Evolutionary conservation across 2,888 invertebrate species (phyloP).

Genomic region (Acanthosepion esculentum): DNA sequence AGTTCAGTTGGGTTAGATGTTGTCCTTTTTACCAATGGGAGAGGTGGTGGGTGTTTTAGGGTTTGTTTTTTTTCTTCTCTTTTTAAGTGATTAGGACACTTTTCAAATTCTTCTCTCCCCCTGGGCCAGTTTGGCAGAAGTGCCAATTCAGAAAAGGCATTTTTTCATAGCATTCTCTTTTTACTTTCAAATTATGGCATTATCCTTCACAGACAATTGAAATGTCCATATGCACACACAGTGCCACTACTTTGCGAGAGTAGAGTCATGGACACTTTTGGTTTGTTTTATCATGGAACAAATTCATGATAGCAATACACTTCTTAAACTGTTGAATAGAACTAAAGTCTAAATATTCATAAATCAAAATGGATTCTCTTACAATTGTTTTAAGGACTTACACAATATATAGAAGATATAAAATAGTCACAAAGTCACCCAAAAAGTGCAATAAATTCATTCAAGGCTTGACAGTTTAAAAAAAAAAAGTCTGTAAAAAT

Average conservation of each 20-base stretch:
- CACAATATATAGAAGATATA: background rate
- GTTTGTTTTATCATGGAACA: background rate
- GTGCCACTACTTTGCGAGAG: background rate
- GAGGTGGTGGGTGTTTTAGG: no score
- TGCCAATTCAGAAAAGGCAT: conserved; percentile 7
- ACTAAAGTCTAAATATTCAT: background rate
- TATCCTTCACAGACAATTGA: background rate
- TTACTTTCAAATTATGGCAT: background rate
- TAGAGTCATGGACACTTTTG: background rate
- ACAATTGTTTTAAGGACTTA: background rate
- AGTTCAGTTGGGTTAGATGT: background rate
- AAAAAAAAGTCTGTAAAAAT: no score
- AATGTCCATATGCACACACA: background rate
- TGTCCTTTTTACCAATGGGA: background rate
- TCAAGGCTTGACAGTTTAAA: no score
- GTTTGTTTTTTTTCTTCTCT: background rate
- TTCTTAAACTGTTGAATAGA: background rate
- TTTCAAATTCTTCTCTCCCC: background rate
- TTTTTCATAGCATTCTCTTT: background rate
- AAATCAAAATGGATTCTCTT: background rate
- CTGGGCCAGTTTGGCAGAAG: background rate
- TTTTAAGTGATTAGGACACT: background rate
- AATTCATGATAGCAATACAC: background rate
- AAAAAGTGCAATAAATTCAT: background rate
- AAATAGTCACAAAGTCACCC: background rate